phyloP scores from a whole-genome alignment of 2,113 vertebrate species.

The Ardeotis arabs region DNA sequence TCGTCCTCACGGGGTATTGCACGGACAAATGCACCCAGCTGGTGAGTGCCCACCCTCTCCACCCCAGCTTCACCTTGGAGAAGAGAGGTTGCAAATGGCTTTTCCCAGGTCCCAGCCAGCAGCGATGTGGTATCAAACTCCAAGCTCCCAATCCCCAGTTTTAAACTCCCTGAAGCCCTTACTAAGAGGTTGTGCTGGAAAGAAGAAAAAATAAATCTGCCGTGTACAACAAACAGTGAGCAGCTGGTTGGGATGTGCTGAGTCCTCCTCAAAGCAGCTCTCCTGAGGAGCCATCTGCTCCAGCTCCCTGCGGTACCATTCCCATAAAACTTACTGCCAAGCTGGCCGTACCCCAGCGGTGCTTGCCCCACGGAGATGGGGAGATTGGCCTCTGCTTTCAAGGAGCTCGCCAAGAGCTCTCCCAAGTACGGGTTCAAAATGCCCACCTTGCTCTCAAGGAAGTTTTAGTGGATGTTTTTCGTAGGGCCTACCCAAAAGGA shows the following conservation, averaged over 20 bases:
- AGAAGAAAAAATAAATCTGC: not conserved
- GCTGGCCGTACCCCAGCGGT: not conserved
- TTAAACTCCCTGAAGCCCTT: not conserved
- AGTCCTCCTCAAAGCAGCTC: not conserved
- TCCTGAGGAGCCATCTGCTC: slow-evolving; percentile 52
- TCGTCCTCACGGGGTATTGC: slow-evolving; percentile 90
- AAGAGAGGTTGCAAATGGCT: not conserved
- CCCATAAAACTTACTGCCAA: not conserved
- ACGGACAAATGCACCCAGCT: slow-evolving; percentile 86
- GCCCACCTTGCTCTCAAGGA: not conserved
- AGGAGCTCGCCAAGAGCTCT: not conserved
- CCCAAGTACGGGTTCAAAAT: not conserved
- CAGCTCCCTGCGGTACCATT: not conserved
- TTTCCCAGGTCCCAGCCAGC: not conserved
- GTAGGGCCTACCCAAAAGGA: not conserved
- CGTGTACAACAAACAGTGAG: not conserved
- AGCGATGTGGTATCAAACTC: rapidly evolving
- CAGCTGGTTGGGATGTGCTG: slow-evolving; percentile 12
- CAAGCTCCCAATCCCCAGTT: not conserved
- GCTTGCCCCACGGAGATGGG: not conserved
- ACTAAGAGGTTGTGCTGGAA: not conserved
- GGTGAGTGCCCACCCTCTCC: slow-evolving; percentile 69
- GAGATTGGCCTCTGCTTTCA: not conserved
- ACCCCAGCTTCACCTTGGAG: rapidly evolving
- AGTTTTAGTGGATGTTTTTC: not conserved